These are phyloP conservation scores for Danaus chrysippus DNA, from an alignment of 2,888 invertebrate genomes.

Conservation along the genomic window DNA sequence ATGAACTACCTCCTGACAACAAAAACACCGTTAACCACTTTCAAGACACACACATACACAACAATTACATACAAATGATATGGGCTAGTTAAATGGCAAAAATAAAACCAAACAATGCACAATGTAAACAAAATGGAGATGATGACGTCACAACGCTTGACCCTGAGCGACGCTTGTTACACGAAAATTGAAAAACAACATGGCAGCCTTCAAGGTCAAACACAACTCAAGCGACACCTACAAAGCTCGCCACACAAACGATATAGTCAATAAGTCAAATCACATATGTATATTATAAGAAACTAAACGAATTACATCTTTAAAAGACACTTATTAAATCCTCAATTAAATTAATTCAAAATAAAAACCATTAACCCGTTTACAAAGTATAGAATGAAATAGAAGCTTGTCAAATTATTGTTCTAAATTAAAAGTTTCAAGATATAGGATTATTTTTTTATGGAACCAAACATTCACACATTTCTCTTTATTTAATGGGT, in stretches of 20 bases:
- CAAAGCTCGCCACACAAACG: background rate
- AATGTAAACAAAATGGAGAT: constrained; percentile 6
- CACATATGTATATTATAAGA: no score
- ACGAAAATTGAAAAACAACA: background rate
- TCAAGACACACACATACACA: constrained; percentile 9
- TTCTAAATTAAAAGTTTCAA: no score
- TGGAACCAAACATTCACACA: no score
- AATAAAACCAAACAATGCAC: constrained; percentile 11
- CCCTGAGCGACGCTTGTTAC: background rate
- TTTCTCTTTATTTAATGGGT: no score
- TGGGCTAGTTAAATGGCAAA: constrained; percentile 14
- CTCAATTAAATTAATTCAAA: no score
- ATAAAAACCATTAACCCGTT: no score
- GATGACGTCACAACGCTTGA: constrained; percentile 3
- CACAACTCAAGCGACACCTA: background rate
- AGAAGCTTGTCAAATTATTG: no score
- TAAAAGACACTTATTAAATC: no score
- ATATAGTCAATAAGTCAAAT: background rate
- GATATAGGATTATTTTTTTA: no score
- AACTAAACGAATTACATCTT: no score
- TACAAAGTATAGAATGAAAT: no score
- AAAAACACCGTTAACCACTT: constrained; percentile 24
- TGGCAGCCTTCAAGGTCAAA: background rate
- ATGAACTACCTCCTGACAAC: constrained; percentile 54
- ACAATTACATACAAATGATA: constrained; percentile 22